Conservation (phyloP, 2,888 invertebrate species). For the Tenthredo amoena region DNA sequence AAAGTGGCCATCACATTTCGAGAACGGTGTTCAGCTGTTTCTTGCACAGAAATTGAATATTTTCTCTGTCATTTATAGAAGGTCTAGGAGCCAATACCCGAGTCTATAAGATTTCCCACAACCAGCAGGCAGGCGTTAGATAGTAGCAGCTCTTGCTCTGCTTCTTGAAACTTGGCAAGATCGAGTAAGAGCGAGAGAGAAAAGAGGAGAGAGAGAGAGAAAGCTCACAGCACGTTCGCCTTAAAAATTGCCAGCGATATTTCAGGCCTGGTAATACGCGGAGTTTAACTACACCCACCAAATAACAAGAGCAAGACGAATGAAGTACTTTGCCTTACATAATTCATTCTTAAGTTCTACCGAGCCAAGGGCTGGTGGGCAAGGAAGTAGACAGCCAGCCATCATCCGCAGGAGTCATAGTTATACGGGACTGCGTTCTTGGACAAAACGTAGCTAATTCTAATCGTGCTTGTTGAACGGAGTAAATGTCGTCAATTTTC, state of each 20-base stretch:
- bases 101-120: conserved; percentile 50
- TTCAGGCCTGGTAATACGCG: conserved; percentile 71
- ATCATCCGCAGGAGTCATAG: conserved; percentile 39
- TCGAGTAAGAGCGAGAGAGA: conserved; percentile 6
- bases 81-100: conserved; percentile 48
- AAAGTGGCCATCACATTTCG: conserved; percentile 50
- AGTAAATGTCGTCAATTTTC: conserved; percentile 66
- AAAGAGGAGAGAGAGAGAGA: neutral
- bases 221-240: conserved; percentile 65
- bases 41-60: conserved; percentile 42
- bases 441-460: conserved; percentile 52
- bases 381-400: conserved; percentile 19
- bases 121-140: conserved; percentile 34
- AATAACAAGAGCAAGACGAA: conserved; percentile 75
- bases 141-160: conserved; percentile 20
- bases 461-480: conserved; percentile 71
- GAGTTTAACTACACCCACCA: conserved; percentile 72
- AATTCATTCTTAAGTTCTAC: conserved; percentile 71
- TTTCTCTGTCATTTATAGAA: conserved; percentile 44
- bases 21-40: conserved; percentile 47
- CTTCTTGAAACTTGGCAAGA: conserved; percentile 29
- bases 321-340: conserved; percentile 75
- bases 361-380: conserved; percentile 55
- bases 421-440: neutral
- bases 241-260: conserved; percentile 73